Evolutionary conservation across 2,888 invertebrate genomes (phyloP).

Genomic region (Drosophila parthenogenetica): DNA sequence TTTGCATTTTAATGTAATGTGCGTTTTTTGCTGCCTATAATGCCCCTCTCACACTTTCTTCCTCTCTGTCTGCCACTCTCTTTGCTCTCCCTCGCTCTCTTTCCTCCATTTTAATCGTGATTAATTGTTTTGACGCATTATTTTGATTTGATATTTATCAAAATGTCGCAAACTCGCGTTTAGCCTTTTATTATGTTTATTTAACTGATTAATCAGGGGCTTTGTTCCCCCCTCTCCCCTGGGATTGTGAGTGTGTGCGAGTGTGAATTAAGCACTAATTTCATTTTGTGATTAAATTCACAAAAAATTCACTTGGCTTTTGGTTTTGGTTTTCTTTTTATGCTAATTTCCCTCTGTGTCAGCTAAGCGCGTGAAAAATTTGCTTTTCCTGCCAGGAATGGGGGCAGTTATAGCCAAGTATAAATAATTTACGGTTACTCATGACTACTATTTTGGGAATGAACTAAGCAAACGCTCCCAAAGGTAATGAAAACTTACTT

Average conservation of each 20-base stretch:
- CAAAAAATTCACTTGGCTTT: conserved; percentile 46
- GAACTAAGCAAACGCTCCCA: conserved; percentile 9
- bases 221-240: not conserved
- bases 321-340: conserved; percentile 27
- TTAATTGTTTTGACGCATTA: conserved; percentile 79
- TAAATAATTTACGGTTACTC: conserved; percentile 41
- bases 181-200: conserved; percentile 77
- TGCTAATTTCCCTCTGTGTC: conserved; percentile 55
- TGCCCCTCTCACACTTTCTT: conserved; percentile 1
- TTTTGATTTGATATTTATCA: conserved; percentile 80
- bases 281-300: conserved; percentile 38
- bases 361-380: conserved; percentile 63
- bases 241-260: not conserved
- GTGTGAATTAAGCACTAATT: conserved; percentile 20
- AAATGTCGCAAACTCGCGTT: conserved; percentile 76
- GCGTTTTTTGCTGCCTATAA: conserved; percentile 24
- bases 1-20: conserved; percentile 42
- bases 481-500: not conserved
- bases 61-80: not conserved
- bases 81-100: not conserved
- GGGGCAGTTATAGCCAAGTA: conserved; percentile 14
- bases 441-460: conserved; percentile 6
- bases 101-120: conserved; percentile 67
- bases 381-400: conserved; percentile 40
- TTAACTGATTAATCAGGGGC: conserved; percentile 70